These are phyloP conservation scores for Schizopygopsis pylzovi DNA, from an alignment of 2,797 vertebrate genomes.

Conservation along the genomic window DNA sequence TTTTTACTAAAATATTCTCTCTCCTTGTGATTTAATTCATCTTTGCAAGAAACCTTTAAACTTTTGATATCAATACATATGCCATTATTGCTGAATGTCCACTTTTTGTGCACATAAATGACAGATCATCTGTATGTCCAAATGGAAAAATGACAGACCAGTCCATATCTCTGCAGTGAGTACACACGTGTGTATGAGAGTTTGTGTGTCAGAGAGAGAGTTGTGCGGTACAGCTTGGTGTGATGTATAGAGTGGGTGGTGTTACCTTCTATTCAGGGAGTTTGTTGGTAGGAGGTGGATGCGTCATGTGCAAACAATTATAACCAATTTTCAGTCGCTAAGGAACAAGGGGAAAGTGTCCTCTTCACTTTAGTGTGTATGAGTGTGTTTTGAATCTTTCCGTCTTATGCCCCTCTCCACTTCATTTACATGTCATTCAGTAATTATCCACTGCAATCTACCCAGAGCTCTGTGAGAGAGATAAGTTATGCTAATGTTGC, in stretches of 20 bases:
- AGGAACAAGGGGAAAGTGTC: constrained; percentile 63
- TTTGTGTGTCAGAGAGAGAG: constrained; percentile 41
- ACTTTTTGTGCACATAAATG: background rate
- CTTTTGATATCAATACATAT: constrained; percentile 3
- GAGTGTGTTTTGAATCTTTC: constrained; percentile 41
- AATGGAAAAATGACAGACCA: background rate
- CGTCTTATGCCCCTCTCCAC: constrained; percentile 44
- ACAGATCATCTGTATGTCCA: background rate
- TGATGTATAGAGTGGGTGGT: constrained; percentile 62
- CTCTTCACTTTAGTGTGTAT: constrained; percentile 49
- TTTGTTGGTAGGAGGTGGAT: constrained; percentile 65
- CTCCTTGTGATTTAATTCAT: background rate
- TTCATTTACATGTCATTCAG: constrained; percentile 49
- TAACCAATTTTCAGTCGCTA: constrained; percentile 65
- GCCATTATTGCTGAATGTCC: background rate
- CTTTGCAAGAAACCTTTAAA: background rate
- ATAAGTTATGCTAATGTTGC: constrained; percentile 44
- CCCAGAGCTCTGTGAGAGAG: constrained; percentile 15
- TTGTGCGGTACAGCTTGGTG: constrained; percentile 40
- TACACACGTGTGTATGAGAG: constrained; percentile 19
- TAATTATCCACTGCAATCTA: constrained; percentile 52
- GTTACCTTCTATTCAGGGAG: constrained; percentile 65
- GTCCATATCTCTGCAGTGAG: background rate
- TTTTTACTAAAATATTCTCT: background rate
- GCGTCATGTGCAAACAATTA: constrained; percentile 67